Conservation (phyloP, 2,888 invertebrate species). For the Hecatera dysodea region DNA sequence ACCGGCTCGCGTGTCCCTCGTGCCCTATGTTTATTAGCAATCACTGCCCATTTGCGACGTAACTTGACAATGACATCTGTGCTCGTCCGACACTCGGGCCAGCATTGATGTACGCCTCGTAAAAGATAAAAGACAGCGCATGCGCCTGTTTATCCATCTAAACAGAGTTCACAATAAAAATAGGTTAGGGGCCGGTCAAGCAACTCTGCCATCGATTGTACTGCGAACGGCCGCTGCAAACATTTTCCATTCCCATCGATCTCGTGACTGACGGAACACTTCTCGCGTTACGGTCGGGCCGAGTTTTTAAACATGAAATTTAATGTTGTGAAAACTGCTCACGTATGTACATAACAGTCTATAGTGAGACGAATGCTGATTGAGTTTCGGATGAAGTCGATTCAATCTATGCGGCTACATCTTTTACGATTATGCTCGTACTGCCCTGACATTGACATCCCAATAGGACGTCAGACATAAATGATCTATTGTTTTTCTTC, state of each 20-base stretch:
- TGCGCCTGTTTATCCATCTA: conserved; percentile 78
- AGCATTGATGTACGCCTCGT: conserved; percentile 71
- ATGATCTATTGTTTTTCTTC: conserved; percentile 52
- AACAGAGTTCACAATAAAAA: conserved; percentile 81
- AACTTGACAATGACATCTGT: conserved; percentile 61
- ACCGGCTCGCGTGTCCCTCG: conserved; percentile 56
- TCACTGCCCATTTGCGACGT: conserved; percentile 33
- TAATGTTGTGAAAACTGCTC: conserved; percentile 49
- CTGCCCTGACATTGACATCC: conserved; percentile 27
- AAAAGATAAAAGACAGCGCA: conserved; percentile 70
- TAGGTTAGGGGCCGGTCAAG: conserved; percentile 82
- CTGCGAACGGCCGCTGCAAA: conserved; percentile 44
- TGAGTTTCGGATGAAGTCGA: conserved; percentile 13
- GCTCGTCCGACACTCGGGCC: conserved; percentile 11
- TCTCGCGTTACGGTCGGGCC: conserved; percentile 48
- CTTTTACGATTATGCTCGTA: conserved; percentile 7
- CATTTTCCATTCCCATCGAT: conserved; percentile 59
- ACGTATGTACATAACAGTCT: conserved; percentile 32
- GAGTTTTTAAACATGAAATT: conserved; percentile 49
- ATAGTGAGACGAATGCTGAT: conserved; percentile 30
- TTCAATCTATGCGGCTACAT: conserved; percentile 7
- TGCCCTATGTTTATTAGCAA: conserved; percentile 50
- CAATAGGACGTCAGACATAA: conserved; percentile 32
- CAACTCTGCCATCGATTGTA: conserved; percentile 79
- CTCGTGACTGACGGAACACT: conserved; percentile 55